phyloP scores from a whole-genome alignment of 1,140 invertebrate genomes.

The Drosophila pseudoananassae region DNA sequence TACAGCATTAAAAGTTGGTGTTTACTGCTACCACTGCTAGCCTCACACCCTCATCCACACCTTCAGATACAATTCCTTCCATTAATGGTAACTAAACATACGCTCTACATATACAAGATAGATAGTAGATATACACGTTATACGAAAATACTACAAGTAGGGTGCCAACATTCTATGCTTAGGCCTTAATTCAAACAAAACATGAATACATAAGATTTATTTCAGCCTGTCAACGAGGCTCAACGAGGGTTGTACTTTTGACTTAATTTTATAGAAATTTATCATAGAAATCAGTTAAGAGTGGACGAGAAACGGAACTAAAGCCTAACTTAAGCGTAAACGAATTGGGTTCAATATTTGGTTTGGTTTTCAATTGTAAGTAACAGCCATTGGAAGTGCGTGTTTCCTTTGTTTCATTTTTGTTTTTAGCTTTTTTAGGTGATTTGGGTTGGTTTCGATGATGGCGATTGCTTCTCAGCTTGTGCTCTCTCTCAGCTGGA shows the following conservation, averaged over 20 bases:
- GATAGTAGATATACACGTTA: constrained; percentile 37
- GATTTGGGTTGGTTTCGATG: constrained; percentile 26
- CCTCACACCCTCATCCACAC: constrained; percentile 51
- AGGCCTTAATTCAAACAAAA: constrained; percentile 69
- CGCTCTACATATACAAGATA: constrained; percentile 26
- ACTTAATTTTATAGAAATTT: constrained; percentile 44
- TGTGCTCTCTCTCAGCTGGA: constrained; percentile 37
- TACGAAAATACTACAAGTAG: constrained; percentile 63
- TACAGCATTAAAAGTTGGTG: constrained; percentile 51
- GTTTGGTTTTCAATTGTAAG: constrained; percentile 76
- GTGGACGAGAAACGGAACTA: constrained; percentile 61
- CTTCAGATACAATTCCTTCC: constrained; percentile 33
- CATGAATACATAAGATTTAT: constrained; percentile 64
- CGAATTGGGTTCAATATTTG: constrained; percentile 77
- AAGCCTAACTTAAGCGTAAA: constrained; percentile 79
- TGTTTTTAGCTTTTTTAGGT: constrained; percentile 1
- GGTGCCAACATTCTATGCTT: constrained; percentile 49
- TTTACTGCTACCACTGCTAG: constrained; percentile 51
- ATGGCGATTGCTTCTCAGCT: constrained; percentile 20
- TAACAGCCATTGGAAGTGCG: constrained; percentile 78
- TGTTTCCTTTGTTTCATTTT: constrained; percentile 36
- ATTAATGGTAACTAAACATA: constrained; percentile 55
- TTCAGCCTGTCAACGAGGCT: constrained; percentile 19
- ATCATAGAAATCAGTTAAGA: constrained; percentile 30
- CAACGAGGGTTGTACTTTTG: constrained; percentile 43